phyloP scores from a whole-genome alignment of 1,140 invertebrate genomes.

The Dryas iulia region DNA sequence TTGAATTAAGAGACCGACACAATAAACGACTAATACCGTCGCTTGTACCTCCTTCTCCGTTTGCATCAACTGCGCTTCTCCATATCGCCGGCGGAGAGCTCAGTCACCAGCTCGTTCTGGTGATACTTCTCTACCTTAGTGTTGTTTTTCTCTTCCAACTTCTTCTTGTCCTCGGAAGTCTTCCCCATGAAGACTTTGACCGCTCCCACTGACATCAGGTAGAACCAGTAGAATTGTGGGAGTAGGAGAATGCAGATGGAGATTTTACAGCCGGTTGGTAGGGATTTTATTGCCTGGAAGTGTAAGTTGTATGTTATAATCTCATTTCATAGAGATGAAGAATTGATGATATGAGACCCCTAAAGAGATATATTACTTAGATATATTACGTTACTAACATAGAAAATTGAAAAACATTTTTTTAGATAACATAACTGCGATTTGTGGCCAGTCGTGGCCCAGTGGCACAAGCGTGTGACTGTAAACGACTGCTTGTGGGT shows the following conservation, averaged over 20 bases:
- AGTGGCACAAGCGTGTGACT: too few relatives aligned
- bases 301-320: constrained; percentile 1
- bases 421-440: too few relatives aligned
- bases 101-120: not conserved
- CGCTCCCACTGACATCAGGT: constrained; percentile 84
- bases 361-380: too few relatives aligned
- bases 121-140: not conserved
- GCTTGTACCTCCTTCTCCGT: constrained; percentile 11
- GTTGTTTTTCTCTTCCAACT: not conserved
- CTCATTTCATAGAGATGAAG: too few relatives aligned
- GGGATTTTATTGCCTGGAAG: constrained; percentile 76
- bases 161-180: constrained; percentile 5
- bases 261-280: constrained; percentile 83
- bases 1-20: too few relatives aligned
- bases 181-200: constrained; percentile 75
- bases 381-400: too few relatives aligned
- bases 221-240: constrained; percentile 87
- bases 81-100: constrained; percentile 22
- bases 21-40: not conserved
- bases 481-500: too few relatives aligned
- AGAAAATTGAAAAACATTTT: too few relatives aligned
- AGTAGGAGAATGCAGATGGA: constrained; percentile 83
- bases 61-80: constrained; percentile 46
- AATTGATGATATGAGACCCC: too few relatives aligned
- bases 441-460: too few relatives aligned